phyloP scores from a whole-genome alignment of 2,888 invertebrate genomes.

The Apomyelois bistriatella region DNA sequence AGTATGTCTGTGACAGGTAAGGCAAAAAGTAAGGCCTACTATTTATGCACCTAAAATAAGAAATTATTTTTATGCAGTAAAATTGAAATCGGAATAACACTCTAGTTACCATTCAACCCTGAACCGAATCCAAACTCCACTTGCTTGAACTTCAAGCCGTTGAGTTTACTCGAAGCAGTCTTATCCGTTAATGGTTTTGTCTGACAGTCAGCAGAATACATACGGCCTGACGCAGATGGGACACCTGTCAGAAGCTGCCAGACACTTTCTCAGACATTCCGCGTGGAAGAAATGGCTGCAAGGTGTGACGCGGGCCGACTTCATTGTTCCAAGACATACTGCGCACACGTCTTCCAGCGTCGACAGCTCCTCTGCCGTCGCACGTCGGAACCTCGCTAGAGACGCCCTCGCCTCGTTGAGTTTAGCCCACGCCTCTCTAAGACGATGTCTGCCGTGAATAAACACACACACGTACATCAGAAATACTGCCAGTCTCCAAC shows the following conservation, averaged over 20 bases:
- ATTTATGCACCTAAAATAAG: too few species aligned
- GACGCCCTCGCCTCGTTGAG: conserved; percentile 81
- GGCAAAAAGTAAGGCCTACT: too few species aligned
- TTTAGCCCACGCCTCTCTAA: conserved; percentile 74
- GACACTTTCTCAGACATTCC: conserved; percentile 85
- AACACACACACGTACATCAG: conserved; percentile 84
- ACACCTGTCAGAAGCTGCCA: conserved; percentile 85
- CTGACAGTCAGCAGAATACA: conserved; percentile 66
- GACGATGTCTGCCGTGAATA: conserved; percentile 82
- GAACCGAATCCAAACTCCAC: conserved; percentile 18
- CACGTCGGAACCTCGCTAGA: conserved; percentile 82
- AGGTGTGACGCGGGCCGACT: conserved; percentile 86
- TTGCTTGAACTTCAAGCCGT: conserved; percentile 26
- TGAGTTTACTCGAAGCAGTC: conserved; percentile 43
- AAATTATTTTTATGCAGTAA: too few species aligned
- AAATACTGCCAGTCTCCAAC: conserved; percentile 79
- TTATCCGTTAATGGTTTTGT: conserved; percentile 35
- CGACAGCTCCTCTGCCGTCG: conserved; percentile 83
- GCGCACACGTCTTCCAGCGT: conserved; percentile 89
- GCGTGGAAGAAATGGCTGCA: conserved; percentile 91
- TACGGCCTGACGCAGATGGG: conserved; percentile 88
- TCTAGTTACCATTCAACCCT: not conserved
- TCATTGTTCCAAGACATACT: conserved; percentile 86
- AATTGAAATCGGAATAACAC: not conserved
- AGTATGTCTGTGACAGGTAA: too few species aligned